Percentiles rank a stretch among this genome's conserved stretches.
These are phyloP conservation scores for Hippotragus niger DNA, from an alignment of 2,113 vertebrate species.

Conservation along the genomic window DNA sequence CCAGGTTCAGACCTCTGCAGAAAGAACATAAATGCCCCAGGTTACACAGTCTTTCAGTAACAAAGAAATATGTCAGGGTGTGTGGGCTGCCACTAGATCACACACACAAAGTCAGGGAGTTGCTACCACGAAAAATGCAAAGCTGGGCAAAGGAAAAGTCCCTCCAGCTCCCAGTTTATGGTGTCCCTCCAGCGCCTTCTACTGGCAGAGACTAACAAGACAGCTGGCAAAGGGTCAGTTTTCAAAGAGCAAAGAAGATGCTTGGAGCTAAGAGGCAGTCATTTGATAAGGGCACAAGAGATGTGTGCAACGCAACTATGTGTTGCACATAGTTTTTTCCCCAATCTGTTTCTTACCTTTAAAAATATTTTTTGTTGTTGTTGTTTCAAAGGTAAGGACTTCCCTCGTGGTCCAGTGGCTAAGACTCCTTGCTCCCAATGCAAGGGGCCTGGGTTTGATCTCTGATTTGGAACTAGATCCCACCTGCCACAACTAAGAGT, in stretches of 20 bases:
- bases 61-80: neutral
- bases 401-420: neutral
- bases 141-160: neutral
- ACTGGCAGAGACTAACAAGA: neutral
- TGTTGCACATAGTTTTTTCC: neutral
- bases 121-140: neutral
- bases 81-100: too few species aligned
- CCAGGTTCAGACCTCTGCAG: neutral
- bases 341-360: neutral
- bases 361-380: neutral
- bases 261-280: neutral
- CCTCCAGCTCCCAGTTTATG: neutral
- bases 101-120: too few species aligned
- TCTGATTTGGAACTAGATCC: neutral
- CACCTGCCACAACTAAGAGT: neutral
- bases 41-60: neutral
- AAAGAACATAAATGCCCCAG: neutral
- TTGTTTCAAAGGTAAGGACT: neutral
- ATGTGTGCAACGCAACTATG: too few species aligned
- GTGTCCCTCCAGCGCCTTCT: neutral
- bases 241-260: neutral
- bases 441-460: neutral
- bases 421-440: neutral
- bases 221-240: neutral
- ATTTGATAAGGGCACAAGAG: neutral